Base-by-base conservation (phyloP, 2,797 vertebrate species). In the Sebastes taczanowskii region DNA sequence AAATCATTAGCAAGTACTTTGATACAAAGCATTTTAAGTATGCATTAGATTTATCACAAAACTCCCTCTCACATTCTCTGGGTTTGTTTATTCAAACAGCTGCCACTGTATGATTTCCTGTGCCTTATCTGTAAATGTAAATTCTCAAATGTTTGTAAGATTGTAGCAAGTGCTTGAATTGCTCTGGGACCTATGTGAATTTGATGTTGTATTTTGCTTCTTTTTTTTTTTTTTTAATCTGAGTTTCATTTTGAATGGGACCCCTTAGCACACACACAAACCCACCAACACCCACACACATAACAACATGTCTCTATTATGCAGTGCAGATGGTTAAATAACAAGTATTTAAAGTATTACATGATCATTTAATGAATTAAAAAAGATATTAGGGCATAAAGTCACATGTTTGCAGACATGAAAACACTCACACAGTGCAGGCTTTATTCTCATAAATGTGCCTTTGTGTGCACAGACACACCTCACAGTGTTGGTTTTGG, bases 81-180 rank as follows among this genome's bases (percentile, higher is more conserved):
- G 61, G 77, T 90, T 84, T 91, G 80, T 91, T 86, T 64, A 85
- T 74, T 91, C 74, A 86, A 80, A 78, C 75, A 79, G 77, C 82
- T 85, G 83, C 79, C 80, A 84, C 60, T 89, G 89, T 90, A 77
- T 67, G 71, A 86, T 82, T 88, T 87, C 68, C 63, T 87, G 89
- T 94, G 90, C 89, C 87, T 91, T 91, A 84, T 83, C 64, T 93
- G 91, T 93, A 82, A 81, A 89, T 92, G 91, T 92, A 79, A 71
- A 84, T 87, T 88, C 79, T 86, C 80, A 87, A 80, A 84, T 89
- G 84, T 86, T 52, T 82, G 78, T 89, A 80, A 70, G 74, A 89
- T 89, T 88, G 87, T 93, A 89, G 81, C 77, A 90, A 77, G 71
- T 84, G 88, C 58, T 86, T 89, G 49, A 82, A 77, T 86, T 72